Conservation (phyloP, 2,797 vertebrate genomes). For the Hyperoplus lanceolatus region DNA sequence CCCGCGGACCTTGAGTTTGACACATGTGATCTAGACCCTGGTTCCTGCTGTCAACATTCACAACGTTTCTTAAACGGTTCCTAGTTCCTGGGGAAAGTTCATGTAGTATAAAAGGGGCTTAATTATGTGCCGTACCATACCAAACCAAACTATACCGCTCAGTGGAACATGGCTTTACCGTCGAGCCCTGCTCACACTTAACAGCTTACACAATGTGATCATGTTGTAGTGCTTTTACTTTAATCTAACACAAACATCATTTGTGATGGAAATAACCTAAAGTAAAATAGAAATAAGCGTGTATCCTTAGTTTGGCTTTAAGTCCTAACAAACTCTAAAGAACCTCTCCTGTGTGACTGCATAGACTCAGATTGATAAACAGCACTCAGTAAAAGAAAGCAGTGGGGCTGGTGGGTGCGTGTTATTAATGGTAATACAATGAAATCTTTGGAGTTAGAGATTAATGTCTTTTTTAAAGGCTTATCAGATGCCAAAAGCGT, state of each 20-base stretch:
- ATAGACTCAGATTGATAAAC: not conserved
- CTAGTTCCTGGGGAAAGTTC: too few species aligned
- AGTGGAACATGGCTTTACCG: too few species aligned
- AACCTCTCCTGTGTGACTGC: not conserved
- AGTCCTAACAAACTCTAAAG: not conserved
- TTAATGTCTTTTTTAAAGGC: not conserved
- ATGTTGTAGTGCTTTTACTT: not conserved
- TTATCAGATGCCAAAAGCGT: not conserved
- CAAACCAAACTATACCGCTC: too few species aligned
- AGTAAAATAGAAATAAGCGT: not conserved
- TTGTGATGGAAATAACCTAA: not conserved
- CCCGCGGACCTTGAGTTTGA: too few species aligned
- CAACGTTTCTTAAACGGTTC: too few species aligned
- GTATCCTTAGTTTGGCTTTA: not conserved
- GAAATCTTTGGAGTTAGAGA: not conserved
- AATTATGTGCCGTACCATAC: too few species aligned
- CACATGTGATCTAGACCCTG: too few species aligned
- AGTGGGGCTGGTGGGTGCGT: not conserved
- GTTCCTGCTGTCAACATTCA: too few species aligned
- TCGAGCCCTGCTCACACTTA: not conserved
- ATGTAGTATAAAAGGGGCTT: too few species aligned
- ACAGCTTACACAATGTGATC: not conserved
- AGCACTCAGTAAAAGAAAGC: not conserved
- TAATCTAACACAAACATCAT: not conserved
- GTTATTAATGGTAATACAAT: not conserved